Base-by-base conservation (phyloP, 2,797 vertebrate genomes). In the Pteropus rufus region DNA sequence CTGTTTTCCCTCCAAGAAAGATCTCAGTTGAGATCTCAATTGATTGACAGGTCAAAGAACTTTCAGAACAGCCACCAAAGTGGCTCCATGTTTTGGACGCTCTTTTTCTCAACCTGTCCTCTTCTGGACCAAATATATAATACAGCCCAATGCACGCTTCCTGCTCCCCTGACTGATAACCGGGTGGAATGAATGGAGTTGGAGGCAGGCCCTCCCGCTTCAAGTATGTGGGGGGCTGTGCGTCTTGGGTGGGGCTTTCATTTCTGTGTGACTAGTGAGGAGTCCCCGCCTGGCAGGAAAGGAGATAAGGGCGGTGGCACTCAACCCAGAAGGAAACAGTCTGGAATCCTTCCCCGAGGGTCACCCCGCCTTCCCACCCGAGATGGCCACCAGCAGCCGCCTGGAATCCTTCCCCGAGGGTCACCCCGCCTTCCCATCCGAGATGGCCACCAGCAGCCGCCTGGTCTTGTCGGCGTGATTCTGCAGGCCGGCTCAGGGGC, bases 201-300 rank as follows among this genome's bases (percentile, higher is more conserved):
- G 29, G 86, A 56, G 52, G 54, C 41, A 26, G 79, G 52, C 34
- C 21, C 12, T 44, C 34, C 54, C 41, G 16, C 67, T 79, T 64
- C 26, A 49, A 79, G 81, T 14, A 64, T 67, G 56, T 19, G 31
- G 65, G 86, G 54, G 69, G 18, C 3, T 81, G 82, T 65, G 65
- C 0, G 19, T 86, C 77, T 94, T 92, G 93, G 96, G 95, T 82
- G 93, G 95, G 81, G 97, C 82, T 95, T 84, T 97, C 90, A 92
- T 94, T 90, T 82, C 94, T 95, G 95, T 93, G 92, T 76, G 49
- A 73, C 75, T 69, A 34, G 73, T n/a, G 73, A 97, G 92, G 94
- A 95, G 94, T 94, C 96, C 76, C 79, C 0, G 90, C 92, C 93
- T 85, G 96, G 96, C 95, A 97, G 97, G 97, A 97, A 97, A 95